phyloP scores from a whole-genome alignment of 2,113 vertebrate species.

The Echinops telfairi region DNA sequence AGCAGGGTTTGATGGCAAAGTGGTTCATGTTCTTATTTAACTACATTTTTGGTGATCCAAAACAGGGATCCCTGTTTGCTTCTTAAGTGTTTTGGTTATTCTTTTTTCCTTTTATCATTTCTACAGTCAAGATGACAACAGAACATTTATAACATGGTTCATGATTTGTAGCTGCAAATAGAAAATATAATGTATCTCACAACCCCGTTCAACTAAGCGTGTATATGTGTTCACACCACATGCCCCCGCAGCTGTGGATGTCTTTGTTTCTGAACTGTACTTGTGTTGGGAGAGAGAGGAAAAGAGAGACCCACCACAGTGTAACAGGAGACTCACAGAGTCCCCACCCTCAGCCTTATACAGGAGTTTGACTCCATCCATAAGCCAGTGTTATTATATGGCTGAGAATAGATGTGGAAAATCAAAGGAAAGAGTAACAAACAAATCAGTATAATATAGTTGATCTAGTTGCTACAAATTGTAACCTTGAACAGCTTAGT shows the following conservation, averaged over 20 bases:
- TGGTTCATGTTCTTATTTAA: background rate
- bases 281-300: too few relatives aligned
- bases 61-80: constrained; percentile 14
- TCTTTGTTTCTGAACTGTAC: too few relatives aligned
- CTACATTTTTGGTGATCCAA: background rate
- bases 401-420: background rate
- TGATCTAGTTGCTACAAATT: background rate
- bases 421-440: background rate
- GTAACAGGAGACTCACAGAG: background rate
- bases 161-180: background rate
- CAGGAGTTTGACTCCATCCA: constrained; percentile 21
- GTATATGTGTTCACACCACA: too few relatives aligned
- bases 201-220: background rate
- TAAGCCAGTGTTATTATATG: constrained; percentile 12
- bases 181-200: constrained; percentile 27
- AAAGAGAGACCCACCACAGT: background rate
- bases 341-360: background rate
- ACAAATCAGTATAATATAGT: background rate
- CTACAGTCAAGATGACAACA: constrained; percentile 5
- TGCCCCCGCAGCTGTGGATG: background rate
- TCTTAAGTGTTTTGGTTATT: constrained; percentile 38
- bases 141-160: background rate
- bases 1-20: background rate
- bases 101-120: background rate
- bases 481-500: background rate